Conservation (phyloP, 2,797 vertebrate genomes). For the Manis pentadactyla region DNA sequence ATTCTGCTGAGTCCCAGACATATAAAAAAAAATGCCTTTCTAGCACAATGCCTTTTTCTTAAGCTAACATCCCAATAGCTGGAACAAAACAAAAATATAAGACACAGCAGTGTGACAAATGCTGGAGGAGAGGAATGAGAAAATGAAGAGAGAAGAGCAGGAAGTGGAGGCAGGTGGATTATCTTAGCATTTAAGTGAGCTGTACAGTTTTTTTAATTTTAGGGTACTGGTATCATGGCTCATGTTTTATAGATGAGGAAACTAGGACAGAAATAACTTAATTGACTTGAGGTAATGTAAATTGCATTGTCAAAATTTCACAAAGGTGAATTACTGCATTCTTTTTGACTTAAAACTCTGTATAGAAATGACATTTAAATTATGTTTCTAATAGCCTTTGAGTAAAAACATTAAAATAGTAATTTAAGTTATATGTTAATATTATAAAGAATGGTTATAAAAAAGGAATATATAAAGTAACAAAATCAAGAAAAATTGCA, state of each 20-base stretch:
- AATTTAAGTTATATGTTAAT: background rate
- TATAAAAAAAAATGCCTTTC: background rate
- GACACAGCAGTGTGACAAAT: background rate
- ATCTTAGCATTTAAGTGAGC: background rate
- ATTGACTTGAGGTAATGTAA: background rate
- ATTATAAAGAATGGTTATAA: background rate
- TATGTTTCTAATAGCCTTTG: background rate
- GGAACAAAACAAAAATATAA: background rate
- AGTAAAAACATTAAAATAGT: background rate
- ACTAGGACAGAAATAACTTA: background rate
- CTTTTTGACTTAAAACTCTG: background rate
- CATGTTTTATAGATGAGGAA: background rate
- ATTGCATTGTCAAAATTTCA: background rate
- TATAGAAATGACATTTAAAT: background rate
- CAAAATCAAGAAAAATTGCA: constrained; percentile 33
- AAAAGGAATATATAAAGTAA: background rate
- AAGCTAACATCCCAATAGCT: background rate
- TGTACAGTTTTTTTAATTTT: background rate
- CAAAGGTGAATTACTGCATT: background rate
- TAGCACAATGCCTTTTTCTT: background rate
- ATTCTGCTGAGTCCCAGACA: background rate
- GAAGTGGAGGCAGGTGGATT: background rate
- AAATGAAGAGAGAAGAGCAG: background rate
- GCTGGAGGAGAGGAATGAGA: background rate
- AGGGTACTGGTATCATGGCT: background rate